These are phyloP conservation scores for Agrotis segetum DNA, from an alignment of 2,888 invertebrate species.

Conservation along the genomic window DNA sequence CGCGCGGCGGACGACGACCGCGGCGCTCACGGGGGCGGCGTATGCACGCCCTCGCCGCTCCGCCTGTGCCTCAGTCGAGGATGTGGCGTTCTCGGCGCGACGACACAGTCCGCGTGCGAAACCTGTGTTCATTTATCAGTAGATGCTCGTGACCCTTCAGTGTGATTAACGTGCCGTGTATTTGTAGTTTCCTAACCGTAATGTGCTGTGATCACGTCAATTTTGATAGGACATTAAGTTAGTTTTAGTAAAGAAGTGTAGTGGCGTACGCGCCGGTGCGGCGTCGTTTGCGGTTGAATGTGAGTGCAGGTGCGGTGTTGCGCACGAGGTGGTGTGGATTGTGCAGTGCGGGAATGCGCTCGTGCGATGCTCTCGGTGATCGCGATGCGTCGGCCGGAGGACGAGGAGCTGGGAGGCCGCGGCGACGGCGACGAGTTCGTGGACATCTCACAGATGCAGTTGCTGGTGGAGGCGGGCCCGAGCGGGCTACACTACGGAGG, in stretches of 20 bases:
- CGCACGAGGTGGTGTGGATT: conserved; percentile 77
- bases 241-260: conserved; percentile 70
- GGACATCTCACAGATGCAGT: conserved; percentile 95
- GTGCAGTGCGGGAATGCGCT: conserved; percentile 87
- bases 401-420: conserved; percentile 90
- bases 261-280: conserved; percentile 70
- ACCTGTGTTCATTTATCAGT: conserved; percentile 90
- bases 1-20: conserved; percentile 87
- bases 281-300: conserved; percentile 66
- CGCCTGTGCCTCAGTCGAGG: conserved; percentile 91
- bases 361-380: conserved; percentile 92
- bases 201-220: conserved; percentile 89
- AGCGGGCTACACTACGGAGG: conserved; percentile 88
- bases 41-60: conserved; percentile 85
- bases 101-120: conserved; percentile 86
- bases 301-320: conserved; percentile 73
- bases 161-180: conserved; percentile 80
- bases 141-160: conserved; percentile 79
- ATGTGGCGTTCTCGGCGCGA: conserved; percentile 88
- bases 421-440: conserved; percentile 94
- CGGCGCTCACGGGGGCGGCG: conserved; percentile 86
- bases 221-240: conserved; percentile 82
- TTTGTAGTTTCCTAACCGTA: conserved; percentile 79
- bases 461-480: conserved; percentile 92
- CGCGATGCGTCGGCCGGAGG: conserved; percentile 95